Percentiles rank a stretch among this genome's conserved stretches.
These are phyloP conservation scores for Dryadula phaetusa DNA, from an alignment of 2,888 invertebrate species.

Conservation along the genomic window DNA sequence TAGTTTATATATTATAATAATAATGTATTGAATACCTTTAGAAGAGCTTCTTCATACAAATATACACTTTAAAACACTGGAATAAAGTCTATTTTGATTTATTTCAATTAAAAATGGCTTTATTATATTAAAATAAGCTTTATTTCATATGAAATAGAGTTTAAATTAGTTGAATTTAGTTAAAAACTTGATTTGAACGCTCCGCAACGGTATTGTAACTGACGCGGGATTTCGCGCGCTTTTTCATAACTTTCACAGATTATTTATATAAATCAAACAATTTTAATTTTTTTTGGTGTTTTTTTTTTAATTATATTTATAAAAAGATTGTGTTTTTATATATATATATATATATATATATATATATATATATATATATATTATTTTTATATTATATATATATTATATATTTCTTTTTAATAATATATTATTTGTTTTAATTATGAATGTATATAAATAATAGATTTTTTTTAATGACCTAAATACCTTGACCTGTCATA, in stretches of 20 bases:
- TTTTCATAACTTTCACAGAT: constrained; percentile 48
- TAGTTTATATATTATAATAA: constrained; percentile 1
- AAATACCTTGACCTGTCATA: too few relatives aligned
- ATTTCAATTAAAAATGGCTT: neutral
- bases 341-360: too few relatives aligned
- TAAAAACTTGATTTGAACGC: constrained; percentile 53
- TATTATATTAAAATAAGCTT: neutral
- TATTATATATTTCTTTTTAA: too few relatives aligned
- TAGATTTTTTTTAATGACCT: too few relatives aligned
- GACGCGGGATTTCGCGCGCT: constrained; percentile 65
- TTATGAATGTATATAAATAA: too few relatives aligned
- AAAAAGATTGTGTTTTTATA: too few relatives aligned
- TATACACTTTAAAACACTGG: neutral
- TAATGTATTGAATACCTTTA: neutral
- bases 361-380: too few relatives aligned
- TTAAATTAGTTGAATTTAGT: neutral
- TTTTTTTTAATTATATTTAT: too few relatives aligned
- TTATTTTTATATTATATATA: too few relatives aligned
- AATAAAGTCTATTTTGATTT: constrained; percentile 20
- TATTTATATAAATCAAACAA: too few relatives aligned
- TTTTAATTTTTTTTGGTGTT: too few relatives aligned
- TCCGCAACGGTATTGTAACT: constrained; percentile 70
- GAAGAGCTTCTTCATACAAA: neutral
- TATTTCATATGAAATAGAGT: rapidly evolving
- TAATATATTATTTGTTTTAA: too few relatives aligned